These are phyloP conservation scores for Geothlypis trichas DNA, from an alignment of 2,113 vertebrate genomes.

Conservation along the genomic window DNA sequence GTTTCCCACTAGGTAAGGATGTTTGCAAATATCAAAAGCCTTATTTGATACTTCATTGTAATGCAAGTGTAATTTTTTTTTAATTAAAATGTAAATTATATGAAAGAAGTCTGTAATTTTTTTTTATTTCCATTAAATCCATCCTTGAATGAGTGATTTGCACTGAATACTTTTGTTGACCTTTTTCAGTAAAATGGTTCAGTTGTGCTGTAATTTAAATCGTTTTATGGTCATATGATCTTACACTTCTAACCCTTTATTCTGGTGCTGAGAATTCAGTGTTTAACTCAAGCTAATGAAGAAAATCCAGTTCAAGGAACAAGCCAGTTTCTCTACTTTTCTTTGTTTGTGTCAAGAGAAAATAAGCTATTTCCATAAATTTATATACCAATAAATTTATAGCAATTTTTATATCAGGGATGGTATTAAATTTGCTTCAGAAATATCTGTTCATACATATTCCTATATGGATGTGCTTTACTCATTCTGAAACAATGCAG, in stretches of 20 bases:
- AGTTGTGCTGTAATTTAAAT: not conserved
- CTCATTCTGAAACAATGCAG: not conserved
- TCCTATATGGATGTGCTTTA: not conserved
- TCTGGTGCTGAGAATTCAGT: not conserved
- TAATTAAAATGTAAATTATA: not conserved
- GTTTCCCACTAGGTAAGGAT: not conserved
- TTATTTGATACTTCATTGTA: not conserved
- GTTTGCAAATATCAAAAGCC: not conserved
- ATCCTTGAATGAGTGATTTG: not conserved
- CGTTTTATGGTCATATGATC: not conserved
- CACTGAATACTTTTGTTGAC: not conserved
- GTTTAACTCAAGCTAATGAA: not conserved
- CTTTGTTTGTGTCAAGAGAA: not conserved
- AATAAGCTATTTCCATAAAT: not conserved
- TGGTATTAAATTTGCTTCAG: not conserved
- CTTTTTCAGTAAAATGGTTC: not conserved
- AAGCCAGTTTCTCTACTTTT: not conserved
- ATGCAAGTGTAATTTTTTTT: not conserved
- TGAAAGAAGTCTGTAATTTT: not conserved
- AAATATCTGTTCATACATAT: not conserved
- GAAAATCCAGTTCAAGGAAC: not conserved
- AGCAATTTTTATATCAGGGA: not conserved
- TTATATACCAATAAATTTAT: not conserved
- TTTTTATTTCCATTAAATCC: conserved; percentile 15
- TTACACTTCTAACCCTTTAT: not conserved